A percentile compares a stretch with the other conserved stretches of the same genome.
phyloP scores from a whole-genome alignment of 1,140 invertebrate genomes.

The Drosophila miranda region DNA sequence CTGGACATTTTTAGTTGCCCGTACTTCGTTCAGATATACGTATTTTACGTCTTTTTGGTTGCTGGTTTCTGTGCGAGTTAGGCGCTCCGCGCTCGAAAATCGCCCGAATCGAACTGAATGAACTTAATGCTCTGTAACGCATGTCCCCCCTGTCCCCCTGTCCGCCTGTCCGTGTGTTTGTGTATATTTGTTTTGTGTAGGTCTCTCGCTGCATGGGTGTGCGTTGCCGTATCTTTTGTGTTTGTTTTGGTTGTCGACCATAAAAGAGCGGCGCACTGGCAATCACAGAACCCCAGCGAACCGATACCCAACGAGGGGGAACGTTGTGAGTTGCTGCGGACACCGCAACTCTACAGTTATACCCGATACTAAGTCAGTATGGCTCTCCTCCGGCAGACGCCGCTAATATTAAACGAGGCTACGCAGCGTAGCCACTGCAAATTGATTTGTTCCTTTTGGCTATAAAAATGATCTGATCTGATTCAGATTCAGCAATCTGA shows the following conservation, averaged over 20 bases:
- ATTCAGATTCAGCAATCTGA: too few species aligned
- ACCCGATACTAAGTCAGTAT: too few species aligned
- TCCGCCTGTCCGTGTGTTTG: conserved; percentile 11
- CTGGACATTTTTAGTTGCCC: conserved; percentile 15
- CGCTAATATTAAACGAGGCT: too few species aligned
- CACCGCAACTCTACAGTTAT: too few species aligned
- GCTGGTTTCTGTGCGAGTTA: conserved; percentile 28
- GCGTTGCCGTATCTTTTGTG: conserved; percentile 41
- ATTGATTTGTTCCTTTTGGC: too few species aligned
- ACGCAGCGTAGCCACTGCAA: too few species aligned
- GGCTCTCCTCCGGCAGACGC: too few species aligned
- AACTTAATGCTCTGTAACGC: conserved; percentile 68
- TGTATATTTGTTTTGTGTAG: conserved; percentile 12
- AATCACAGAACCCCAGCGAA: conserved; percentile 54
- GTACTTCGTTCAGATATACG: too few species aligned
- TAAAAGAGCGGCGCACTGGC: conserved; percentile 47
- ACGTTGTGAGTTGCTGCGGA: too few species aligned
- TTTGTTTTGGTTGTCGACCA: conserved; percentile 60
- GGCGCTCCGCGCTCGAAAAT: conserved; percentile 76
- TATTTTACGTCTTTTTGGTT: not conserved
- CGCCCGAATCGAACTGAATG: conserved; percentile 79
- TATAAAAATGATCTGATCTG: too few species aligned
- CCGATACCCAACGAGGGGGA: too few species aligned
- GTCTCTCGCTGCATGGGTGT: conserved; percentile 1
- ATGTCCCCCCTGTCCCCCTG: not conserved